Evolutionary conservation across 1,140 invertebrate genomes (phyloP), one percentile per base, ranked within the genome.

Genomic region (Parasteatoda tepidariorum): DNA sequence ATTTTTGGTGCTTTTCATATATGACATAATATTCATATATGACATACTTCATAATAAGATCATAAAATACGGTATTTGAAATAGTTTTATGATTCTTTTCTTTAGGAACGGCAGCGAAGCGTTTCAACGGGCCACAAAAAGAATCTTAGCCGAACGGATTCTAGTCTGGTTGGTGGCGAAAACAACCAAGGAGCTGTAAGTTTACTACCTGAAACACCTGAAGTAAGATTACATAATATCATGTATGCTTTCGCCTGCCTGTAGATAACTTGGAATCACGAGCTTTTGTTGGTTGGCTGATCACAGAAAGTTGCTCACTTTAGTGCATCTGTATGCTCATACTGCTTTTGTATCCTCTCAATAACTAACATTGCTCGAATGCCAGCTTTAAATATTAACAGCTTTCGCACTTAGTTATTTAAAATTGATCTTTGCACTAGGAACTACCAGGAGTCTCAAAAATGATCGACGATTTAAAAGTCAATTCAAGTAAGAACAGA

Each of bases 51-150:
- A n/a, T n/a, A n/a, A n/a, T n/a, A n/a, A n/a, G n/a, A n/a, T n/a
- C n/a, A n/a, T n/a, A n/a, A n/a, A n/a, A n/a, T n/a, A n/a, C n/a
- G n/a, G n/a, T n/a, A n/a, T n/a, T n/a, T n/a, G n/a, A n/a, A n/a
- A n/a, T n/a, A n/a, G n/a, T n/a, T n/a, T n/a, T n/a, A n/a, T 54
- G 0, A 54, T 70, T 73, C 28, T 61, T 54, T 83, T n/a, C 66
- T 84, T 71, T 57, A 87, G 87, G 95, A 96, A 89, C 90, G 95
- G 41, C 95, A 96, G 88, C 91, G 94, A 84, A 95, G 94, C 18
- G 89, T 92, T 34, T 91, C 90, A 2, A 88, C 90, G 55, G 68
- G 85, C 18, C 85, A 92, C 31, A 90, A 91, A 83, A 91, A 90
- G 67, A 86, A 59, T 86, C 70, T 87, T 4, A 81, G 85, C 9